Percentiles rank a stretch among this genome's conserved stretches.
phyloP scores from a whole-genome alignment of 2,888 invertebrate species.

The Drosophila peninsularis region DNA sequence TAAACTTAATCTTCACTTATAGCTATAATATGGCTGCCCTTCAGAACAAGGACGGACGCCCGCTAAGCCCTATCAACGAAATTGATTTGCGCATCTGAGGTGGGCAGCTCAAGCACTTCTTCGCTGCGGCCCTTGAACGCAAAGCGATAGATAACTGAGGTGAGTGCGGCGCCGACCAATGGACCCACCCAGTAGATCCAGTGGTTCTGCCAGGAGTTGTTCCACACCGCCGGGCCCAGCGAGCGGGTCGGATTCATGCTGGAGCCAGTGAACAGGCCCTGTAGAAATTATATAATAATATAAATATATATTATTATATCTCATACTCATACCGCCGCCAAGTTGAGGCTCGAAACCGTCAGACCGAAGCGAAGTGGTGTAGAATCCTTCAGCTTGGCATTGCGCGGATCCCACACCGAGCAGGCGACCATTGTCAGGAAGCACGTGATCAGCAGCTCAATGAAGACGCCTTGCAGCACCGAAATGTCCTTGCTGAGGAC shows the following conservation, averaged over 20 bases:
- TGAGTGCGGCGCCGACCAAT: conserved; percentile 83
- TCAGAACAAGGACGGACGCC: not conserved
- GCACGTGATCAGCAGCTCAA: conserved; percentile 88
- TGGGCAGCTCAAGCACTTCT: conserved; percentile 51
- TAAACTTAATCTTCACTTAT: not conserved
- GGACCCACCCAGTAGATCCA: conserved; percentile 91
- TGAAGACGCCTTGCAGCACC: conserved; percentile 86
- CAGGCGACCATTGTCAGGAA: conserved; percentile 88
- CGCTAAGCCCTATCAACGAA: conserved; percentile 46
- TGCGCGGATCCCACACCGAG: conserved; percentile 89
- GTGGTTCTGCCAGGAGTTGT: conserved; percentile 88
- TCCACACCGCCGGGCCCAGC: conserved; percentile 89
- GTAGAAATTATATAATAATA: not conserved
- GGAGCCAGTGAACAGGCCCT: conserved; percentile 86
- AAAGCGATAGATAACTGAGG: conserved; percentile 84
- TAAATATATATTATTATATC: too few relatives aligned
- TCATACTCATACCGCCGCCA: conserved; percentile 86
- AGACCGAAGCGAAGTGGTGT: conserved; percentile 88
- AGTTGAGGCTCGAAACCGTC: conserved; percentile 87
- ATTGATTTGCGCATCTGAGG: conserved; percentile 47
- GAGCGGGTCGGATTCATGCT: conserved; percentile 90
- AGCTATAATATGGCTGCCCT: conserved; percentile 4
- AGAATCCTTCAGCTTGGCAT: conserved; percentile 87
- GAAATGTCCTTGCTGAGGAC: conserved; percentile 85
- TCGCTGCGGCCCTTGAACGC: conserved; percentile 72